phyloP scores from a whole-genome alignment of 2,888 invertebrate species.

The Sympetrum striolatum region DNA sequence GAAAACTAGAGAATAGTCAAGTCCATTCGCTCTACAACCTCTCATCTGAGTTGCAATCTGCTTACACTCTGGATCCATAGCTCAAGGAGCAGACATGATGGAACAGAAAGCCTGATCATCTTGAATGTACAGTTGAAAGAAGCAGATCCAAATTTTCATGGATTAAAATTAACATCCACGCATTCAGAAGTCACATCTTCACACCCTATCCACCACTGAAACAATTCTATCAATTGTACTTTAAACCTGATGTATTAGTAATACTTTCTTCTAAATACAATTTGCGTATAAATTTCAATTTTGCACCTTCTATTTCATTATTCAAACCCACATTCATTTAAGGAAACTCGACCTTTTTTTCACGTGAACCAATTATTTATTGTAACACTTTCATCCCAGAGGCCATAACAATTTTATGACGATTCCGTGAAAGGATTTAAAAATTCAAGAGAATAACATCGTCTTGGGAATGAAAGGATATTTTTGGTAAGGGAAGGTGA shows the following conservation, averaged over 20 bases:
- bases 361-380: constrained; percentile 40
- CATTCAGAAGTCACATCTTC: constrained; percentile 24
- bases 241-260: constrained; percentile 35
- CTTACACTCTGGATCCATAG: neutral
- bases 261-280: constrained; percentile 40
- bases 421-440: constrained; percentile 31
- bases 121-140: neutral
- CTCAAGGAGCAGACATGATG: neutral
- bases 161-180: constrained; percentile 24
- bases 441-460: constrained; percentile 25
- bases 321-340: constrained; percentile 22
- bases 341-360: constrained; percentile 36
- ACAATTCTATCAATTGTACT: constrained; percentile 23
- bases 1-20: neutral
- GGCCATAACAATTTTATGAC: constrained; percentile 38
- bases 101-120: neutral
- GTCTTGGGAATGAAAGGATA: constrained; percentile 34
- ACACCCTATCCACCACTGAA: constrained; percentile 9
- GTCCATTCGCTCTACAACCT: neutral
- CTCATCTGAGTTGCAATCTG: neutral
- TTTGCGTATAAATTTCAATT: constrained; percentile 30
- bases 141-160: neutral
- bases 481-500: constrained; percentile 22
- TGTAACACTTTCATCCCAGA: constrained; percentile 44
- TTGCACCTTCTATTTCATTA: constrained; percentile 13